Conservation (phyloP, 2,797 vertebrate species). For the Cossypha polioptera region DNA sequence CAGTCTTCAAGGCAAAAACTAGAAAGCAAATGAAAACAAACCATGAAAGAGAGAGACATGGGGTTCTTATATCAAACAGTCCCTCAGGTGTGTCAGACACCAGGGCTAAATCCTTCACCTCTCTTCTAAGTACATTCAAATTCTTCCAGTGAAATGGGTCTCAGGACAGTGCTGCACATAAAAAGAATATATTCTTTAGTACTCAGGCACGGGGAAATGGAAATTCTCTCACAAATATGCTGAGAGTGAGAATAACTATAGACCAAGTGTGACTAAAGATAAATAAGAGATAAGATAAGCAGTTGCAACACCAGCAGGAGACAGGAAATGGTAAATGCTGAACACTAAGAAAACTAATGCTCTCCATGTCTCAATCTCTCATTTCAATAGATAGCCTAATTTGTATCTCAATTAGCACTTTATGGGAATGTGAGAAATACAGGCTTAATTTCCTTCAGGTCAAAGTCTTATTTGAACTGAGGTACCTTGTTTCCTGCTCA, state of each 20-base stretch:
- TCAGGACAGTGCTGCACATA: neutral
- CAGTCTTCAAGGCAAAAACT: neutral
- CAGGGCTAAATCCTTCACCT: neutral
- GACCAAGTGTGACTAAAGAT: neutral
- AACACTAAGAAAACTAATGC: neutral
- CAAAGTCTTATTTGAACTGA: neutral
- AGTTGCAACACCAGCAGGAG: neutral
- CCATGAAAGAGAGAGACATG: neutral
- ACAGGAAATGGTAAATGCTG: neutral
- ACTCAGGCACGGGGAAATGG: neutral
- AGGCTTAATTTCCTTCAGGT: neutral
- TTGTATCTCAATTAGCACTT: neutral
- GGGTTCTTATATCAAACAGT: neutral
- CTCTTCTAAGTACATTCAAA: neutral
- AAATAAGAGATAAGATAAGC: neutral
- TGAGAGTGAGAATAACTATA: neutral
- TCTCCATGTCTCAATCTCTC: neutral
- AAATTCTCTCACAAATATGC: neutral
- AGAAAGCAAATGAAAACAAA: neutral
- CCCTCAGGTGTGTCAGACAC: neutral
- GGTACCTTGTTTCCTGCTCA: neutral
- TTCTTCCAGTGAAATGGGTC: neutral
- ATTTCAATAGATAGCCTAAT: neutral
- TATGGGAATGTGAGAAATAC: neutral
- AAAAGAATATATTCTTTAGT: neutral